phyloP scores from a whole-genome alignment of 2,797 vertebrate genomes.

The Lagocephalus sceleratus region DNA sequence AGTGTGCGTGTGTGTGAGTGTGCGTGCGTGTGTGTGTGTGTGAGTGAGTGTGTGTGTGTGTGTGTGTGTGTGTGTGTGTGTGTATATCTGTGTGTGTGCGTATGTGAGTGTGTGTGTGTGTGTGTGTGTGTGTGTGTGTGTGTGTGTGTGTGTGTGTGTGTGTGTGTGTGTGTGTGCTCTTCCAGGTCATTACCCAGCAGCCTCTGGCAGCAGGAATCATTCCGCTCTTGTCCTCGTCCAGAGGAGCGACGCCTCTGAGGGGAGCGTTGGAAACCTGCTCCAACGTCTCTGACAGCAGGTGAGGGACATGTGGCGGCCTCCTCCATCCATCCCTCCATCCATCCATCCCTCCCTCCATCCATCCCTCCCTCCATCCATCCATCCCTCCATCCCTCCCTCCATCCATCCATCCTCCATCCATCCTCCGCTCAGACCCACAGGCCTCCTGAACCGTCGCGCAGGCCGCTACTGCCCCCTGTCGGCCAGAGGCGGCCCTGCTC shows the following conservation, averaged over 20 bases:
- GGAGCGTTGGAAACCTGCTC: slow-evolving; percentile 59
- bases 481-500: slow-evolving; percentile 20
- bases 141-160: slow-evolving; percentile 4
- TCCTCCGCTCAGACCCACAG: neutral
- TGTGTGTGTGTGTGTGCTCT: slow-evolving; percentile 3
- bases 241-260: slow-evolving; percentile 49
- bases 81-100: neutral
- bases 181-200: slow-evolving; percentile 30
- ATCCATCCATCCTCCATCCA: too few relatives aligned
- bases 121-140: too few relatives aligned
- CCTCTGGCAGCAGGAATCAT: slow-evolving; percentile 43
- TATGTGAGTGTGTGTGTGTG: too few relatives aligned
- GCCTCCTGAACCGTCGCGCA: neutral
- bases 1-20: too few relatives aligned
- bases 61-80: too few relatives aligned
- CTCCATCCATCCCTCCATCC: slow-evolving; percentile 26
- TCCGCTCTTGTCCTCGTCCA: slow-evolving; percentile 33
- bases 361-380: slow-evolving; percentile 29
- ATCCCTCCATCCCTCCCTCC: neutral
- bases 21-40: too few relatives aligned
- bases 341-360: neutral
- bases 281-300: slow-evolving; percentile 46
- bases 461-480: slow-evolving; percentile 66
- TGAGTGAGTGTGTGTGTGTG: too few relatives aligned
- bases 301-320: slow-evolving; percentile 45